Evolutionary conservation across 1,140 invertebrate genomes (phyloP).

Genomic region (Lepidurus arcticus): DNA sequence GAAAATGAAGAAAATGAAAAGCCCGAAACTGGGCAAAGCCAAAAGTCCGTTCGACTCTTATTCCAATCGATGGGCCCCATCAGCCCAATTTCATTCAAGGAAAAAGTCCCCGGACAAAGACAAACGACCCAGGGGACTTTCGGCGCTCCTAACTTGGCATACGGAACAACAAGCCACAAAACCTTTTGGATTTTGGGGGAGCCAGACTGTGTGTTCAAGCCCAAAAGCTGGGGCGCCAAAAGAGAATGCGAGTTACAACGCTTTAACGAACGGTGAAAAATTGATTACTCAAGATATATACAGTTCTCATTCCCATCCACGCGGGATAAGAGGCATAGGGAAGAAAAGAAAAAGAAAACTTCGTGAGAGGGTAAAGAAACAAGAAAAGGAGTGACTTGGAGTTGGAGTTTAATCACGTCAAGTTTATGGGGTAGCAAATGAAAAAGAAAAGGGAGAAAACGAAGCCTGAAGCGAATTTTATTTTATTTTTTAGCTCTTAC

Average conservation of each 20-base stretch:
- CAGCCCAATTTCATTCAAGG: conserved; percentile 21
- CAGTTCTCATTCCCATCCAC: not conserved
- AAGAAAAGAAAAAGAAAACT: not conserved
- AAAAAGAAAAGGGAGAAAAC: not conserved
- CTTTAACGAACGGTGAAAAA: conserved; percentile 19
- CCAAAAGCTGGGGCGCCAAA: not conserved
- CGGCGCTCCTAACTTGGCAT: conserved; percentile 13
- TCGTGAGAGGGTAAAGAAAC: not conserved
- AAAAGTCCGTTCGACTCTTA: not conserved
- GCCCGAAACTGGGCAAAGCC: not conserved
- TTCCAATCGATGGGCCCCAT: conserved; percentile 19
- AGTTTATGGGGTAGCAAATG: not conserved
- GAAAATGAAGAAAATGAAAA: conserved; percentile 5
- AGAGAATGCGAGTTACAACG: conserved; percentile 14
- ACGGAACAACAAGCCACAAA: conserved; percentile 14
- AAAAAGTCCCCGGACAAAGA: conserved; percentile 9
- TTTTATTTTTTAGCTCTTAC: not conserved
- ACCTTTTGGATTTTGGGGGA: not conserved
- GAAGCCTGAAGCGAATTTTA: not conserved
- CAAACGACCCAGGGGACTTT: conserved; percentile 1
- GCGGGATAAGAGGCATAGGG: not conserved
- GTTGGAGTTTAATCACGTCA: conserved; percentile 19
- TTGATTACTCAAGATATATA: conserved; percentile 19
- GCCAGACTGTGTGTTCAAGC: not conserved
- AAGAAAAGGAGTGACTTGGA: not conserved